These are phyloP conservation scores for Nesometra sesokonis DNA, from an alignment of 35 echinoderm and acorn worm genomes.

Conservation along the genomic window DNA sequence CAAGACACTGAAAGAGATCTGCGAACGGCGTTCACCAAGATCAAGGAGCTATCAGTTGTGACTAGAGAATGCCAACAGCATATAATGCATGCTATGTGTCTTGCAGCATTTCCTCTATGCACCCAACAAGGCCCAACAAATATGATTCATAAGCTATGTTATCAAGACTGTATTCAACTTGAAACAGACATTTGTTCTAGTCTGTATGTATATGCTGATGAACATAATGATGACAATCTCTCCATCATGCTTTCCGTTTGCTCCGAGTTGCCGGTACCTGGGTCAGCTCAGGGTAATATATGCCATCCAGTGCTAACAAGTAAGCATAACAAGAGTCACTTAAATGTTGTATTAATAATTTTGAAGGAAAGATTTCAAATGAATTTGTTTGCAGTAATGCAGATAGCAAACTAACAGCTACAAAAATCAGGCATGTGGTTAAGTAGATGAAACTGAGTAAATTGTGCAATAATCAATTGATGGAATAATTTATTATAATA, in stretches of 20 bases:
- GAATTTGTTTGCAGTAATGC: too few relatives aligned
- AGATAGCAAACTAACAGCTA: too few relatives aligned
- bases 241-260: constrained; percentile 55
- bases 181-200: constrained; percentile 52
- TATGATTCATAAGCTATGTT: constrained; percentile 52
- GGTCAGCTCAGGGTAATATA: neutral
- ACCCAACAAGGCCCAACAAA: constrained; percentile 4
- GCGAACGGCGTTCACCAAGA: constrained; percentile 13
- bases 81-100: constrained; percentile 72
- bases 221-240: constrained; percentile 16
- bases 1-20: constrained; percentile 31
- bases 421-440: too few relatives aligned
- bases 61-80: constrained; percentile 21
- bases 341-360: too few relatives aligned
- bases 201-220: constrained; percentile 52
- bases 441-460: too few relatives aligned
- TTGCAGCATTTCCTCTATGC: constrained; percentile 75
- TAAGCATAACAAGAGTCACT: too few relatives aligned
- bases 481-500: too few relatives aligned
- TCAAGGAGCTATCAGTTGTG: constrained; percentile 15
- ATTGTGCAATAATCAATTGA: too few relatives aligned
- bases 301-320: too few relatives aligned
- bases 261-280: constrained; percentile 43
- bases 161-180: constrained; percentile 50
- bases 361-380: too few relatives aligned